Evolutionary conservation across 2,888 invertebrate genomes (phyloP).

Genomic region (Papilio gigon): DNA sequence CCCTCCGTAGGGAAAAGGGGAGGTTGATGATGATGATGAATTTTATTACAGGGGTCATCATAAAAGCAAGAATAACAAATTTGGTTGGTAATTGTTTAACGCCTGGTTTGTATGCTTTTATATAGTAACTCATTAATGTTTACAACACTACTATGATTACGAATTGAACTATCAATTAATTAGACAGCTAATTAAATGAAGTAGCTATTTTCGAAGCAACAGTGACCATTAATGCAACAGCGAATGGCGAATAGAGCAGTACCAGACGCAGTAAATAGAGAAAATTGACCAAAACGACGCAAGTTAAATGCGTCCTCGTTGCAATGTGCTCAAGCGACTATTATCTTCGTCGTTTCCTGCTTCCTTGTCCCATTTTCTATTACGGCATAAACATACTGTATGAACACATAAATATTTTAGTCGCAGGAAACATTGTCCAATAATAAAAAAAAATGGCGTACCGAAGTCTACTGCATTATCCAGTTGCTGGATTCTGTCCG

Average conservation of each 20-base stretch:
- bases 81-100: too few species aligned
- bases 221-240: slow-evolving; percentile 28
- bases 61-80: too few species aligned
- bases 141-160: background rate
- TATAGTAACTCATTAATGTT: background rate
- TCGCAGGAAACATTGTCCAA: background rate
- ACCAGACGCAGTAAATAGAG: slow-evolving; percentile 33
- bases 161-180: slow-evolving; percentile 28
- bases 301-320: slow-evolving; percentile 36
- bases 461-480: background rate
- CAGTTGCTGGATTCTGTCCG: background rate
- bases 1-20: too few species aligned
- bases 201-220: slow-evolving; percentile 32
- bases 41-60: background rate
- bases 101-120: background rate
- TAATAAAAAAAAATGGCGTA: background rate
- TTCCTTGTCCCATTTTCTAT: slow-evolving; percentile 36
- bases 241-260: slow-evolving; percentile 22
- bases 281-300: slow-evolving; percentile 40
- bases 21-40: too few species aligned
- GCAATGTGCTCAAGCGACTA: slow-evolving; percentile 31
- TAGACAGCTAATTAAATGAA: slow-evolving; percentile 35
- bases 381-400: slow-evolving; percentile 21
- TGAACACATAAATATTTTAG: background rate
- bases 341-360: slow-evolving; percentile 39